Evolutionary conservation across 1,140 invertebrate genomes (phyloP).

Genomic region (Megalonaias nervosa): DNA sequence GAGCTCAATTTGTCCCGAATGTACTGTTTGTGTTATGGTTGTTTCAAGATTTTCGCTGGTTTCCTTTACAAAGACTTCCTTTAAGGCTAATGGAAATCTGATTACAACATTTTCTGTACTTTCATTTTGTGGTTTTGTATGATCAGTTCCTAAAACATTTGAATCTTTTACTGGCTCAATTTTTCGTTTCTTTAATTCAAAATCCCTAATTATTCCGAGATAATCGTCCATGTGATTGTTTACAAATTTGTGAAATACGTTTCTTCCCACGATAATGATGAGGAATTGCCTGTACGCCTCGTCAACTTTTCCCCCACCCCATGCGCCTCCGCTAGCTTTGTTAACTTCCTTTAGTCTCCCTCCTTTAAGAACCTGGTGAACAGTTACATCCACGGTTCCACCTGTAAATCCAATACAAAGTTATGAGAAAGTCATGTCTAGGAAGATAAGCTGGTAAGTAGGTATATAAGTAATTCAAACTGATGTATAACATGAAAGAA

Average conservation of each 20-base stretch:
- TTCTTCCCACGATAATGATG: background rate
- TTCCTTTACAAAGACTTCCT: background rate
- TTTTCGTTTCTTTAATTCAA: constrained; percentile 11
- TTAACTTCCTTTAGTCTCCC: constrained; percentile 1
- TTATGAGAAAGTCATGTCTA: no score
- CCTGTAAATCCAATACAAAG: background rate
- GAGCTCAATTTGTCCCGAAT: background rate
- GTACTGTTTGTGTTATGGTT: no score
- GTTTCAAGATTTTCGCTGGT: background rate
- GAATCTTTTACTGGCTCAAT: background rate
- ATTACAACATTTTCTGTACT: background rate
- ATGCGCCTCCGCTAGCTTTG: constrained; percentile 10
- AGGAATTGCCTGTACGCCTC: constrained; percentile 1
- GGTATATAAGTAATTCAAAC: no score
- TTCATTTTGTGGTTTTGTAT: background rate
- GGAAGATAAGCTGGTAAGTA: no score
- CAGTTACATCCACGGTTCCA: constrained; percentile 12
- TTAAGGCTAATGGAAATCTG: background rate
- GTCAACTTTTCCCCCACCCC: constrained; percentile 16
- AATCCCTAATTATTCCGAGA: background rate
- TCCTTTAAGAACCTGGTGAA: constrained; percentile 4
- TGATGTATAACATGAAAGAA: no score
- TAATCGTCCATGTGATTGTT: background rate
- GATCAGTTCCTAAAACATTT: background rate
- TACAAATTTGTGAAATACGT: background rate